phyloP scores from a whole-genome alignment of 1,140 invertebrate species.

The Drosophila prosaltans region DNA sequence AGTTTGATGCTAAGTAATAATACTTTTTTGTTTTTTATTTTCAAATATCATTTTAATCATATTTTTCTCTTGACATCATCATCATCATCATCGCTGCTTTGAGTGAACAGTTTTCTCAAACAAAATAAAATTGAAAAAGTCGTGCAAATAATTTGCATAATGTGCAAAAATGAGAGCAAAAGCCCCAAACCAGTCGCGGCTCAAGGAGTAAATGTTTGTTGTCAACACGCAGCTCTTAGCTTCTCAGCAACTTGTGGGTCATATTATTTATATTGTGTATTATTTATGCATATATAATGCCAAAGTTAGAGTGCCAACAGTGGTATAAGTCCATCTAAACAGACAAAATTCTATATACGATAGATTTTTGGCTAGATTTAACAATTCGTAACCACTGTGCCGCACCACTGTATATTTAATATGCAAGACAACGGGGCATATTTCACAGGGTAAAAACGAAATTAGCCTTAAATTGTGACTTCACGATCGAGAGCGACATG shows the following conservation, averaged over 20 bases:
- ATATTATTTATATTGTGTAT: slow-evolving; percentile 69
- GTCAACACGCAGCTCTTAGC: slow-evolving; percentile 43
- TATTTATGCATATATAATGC: slow-evolving; percentile 73
- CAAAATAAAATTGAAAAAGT: slow-evolving; percentile 76
- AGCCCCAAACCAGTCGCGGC: slow-evolving; percentile 28
- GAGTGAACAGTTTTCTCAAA: slow-evolving; percentile 27
- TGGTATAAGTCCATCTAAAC: background rate
- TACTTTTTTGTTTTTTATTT: no score
- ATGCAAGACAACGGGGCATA: slow-evolving; percentile 60
- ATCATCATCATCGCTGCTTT: slow-evolving; percentile 27
- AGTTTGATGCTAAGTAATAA: background rate
- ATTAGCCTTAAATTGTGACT: slow-evolving; percentile 70
- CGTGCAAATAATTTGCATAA: slow-evolving; percentile 79
- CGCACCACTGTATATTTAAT: slow-evolving; percentile 49
- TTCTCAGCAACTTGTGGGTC: slow-evolving; percentile 33
- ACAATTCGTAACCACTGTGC: slow-evolving; percentile 35
- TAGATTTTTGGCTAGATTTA: background rate
- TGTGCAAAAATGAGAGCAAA: slow-evolving; percentile 23
- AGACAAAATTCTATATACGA: background rate
- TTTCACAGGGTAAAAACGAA: slow-evolving; percentile 62
- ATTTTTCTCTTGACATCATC: slow-evolving; percentile 35
- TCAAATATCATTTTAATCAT: slow-evolving; percentile 76
- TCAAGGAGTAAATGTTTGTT: slow-evolving; percentile 26
- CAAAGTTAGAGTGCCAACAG: slow-evolving; percentile 25
- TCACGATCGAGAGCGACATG: slow-evolving; percentile 41